Evolutionary conservation across 1,140 invertebrate genomes (phyloP), one percentile per base, ranked within the genome.

Genomic region (Euwallacea fornicatus): DNA sequence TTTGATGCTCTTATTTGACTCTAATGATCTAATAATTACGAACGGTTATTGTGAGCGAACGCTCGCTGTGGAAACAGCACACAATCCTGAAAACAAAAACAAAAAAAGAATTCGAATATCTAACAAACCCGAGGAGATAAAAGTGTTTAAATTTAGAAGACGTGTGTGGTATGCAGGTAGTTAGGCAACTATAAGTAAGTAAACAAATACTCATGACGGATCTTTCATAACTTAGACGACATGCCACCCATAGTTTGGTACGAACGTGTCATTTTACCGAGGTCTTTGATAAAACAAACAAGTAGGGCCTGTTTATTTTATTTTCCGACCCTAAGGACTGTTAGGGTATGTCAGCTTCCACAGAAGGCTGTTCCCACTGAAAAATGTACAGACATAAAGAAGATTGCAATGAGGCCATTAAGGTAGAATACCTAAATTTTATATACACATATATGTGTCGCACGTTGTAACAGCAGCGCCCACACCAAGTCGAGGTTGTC

Each of bases 401-500:
- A 33, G 21, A 4, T 33, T 33, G 21, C 21, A 33, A 33, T 33
- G 21, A 33, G 21, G 4, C 21, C 21, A 33, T 33, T 33, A 33
- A 33, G 21, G 21, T 33, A 33, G 21, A 33, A 33, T 33, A 33
- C 21, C 21, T 33, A 33, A 33, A 33, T 33, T 33, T 33, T 33
- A 33, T 33, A 33, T 33, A 33, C 21, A 33, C 21, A 2, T 33
- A 33, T 15, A 6, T 15, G 13, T 59, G 56, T 41, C 13, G 33
- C 56, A 59, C 11, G 56, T 8, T 53, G 15, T 53, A 33, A 33
- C 21, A 50, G 46, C 13, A 15, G n/a, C 53, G 65, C 65, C 65
- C 42, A 58, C 65, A 58, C 65, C 44, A 11, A 50, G 46, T 13
- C 47, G 54, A 69, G 67, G 67, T 69, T 69, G 67, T 69, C 67